A percentile compares a stretch with the other conserved stretches of the same genome.
Evolutionary conservation across 2,113 vertebrate genomes (phyloP).

Genomic region (Scomber scombrus): DNA sequence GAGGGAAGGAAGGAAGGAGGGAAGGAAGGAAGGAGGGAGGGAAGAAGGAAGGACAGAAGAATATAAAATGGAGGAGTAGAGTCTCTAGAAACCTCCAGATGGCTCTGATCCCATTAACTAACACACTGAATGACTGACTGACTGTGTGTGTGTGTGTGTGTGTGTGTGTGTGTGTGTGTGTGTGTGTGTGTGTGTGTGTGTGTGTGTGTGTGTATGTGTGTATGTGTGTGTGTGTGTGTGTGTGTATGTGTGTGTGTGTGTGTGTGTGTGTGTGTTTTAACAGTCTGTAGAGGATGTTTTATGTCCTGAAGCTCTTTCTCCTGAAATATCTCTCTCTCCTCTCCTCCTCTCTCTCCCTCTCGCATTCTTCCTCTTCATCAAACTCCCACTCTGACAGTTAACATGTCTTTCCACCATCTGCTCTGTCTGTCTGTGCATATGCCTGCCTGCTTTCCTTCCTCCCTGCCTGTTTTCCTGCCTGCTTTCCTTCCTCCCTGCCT

Average conservation of each 20-base stretch:
- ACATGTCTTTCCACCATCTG: slow-evolving; percentile 59
- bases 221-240: background rate
- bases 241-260: slow-evolving; percentile 11
- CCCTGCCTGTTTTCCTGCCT: too few relatives aligned
- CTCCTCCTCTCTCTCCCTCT: too few relatives aligned
- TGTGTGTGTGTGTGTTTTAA: slow-evolving; percentile 29
- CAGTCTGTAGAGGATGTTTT: slow-evolving; percentile 50
- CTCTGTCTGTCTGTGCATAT: slow-evolving; percentile 23
- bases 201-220: background rate
- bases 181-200: background rate
- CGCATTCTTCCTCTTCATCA: slow-evolving; percentile 3
- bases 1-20: too few relatives aligned
- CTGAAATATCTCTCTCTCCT: slow-evolving; percentile 43
- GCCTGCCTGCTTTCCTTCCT: slow-evolving; percentile 4
- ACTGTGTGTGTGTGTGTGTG: too few relatives aligned
- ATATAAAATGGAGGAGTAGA: too few relatives aligned
- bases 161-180: too few relatives aligned
- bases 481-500: too few relatives aligned
- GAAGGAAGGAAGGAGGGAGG: too few relatives aligned
- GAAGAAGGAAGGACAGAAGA: too few relatives aligned
- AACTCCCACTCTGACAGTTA: slow-evolving; percentile 46
- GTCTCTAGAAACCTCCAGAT: too few relatives aligned
- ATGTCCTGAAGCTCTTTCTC: slow-evolving; percentile 56
- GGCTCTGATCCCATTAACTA: too few relatives aligned
- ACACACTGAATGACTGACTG: too few relatives aligned